Percentiles rank a stretch among this genome's conserved stretches.
Evolutionary conservation across 1,140 invertebrate species (phyloP).

Genomic region (Cotesia chilonis): DNA sequence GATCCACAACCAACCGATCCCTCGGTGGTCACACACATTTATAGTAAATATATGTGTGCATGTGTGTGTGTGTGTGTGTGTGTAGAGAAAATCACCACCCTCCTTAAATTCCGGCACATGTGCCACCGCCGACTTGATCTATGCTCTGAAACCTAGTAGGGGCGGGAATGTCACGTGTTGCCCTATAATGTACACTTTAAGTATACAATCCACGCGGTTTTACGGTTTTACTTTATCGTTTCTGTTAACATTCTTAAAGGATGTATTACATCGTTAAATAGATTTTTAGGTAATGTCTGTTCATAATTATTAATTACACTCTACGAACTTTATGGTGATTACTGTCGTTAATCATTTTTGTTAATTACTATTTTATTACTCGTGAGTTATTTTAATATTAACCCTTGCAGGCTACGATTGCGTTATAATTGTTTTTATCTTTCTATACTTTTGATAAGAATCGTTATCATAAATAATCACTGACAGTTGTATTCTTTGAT

Average conservation of each 20-base stretch:
- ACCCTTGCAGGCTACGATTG: too few relatives aligned
- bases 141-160: slow-evolving; percentile 46
- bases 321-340: too few relatives aligned
- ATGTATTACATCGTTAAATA: slow-evolving; percentile 28
- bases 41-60: not conserved
- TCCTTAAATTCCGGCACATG: slow-evolving; percentile 44
- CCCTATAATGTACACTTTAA: slow-evolving; percentile 43
- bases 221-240: slow-evolving; percentile 52
- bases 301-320: too few relatives aligned
- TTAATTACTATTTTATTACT: too few relatives aligned
- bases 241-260: slow-evolving; percentile 22
- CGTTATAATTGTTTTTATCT: too few relatives aligned
- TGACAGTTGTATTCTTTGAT: too few relatives aligned
- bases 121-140: slow-evolving; percentile 51
- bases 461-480: too few relatives aligned
- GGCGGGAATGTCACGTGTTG: slow-evolving; percentile 49
- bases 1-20: slow-evolving; percentile 23
- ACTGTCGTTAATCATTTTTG: too few relatives aligned
- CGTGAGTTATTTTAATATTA: too few relatives aligned
- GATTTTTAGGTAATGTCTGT: not conserved
- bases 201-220: slow-evolving; percentile 53
- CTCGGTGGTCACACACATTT: slow-evolving; percentile 31
- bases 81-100: not conserved
- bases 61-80: slow-evolving; percentile 17
- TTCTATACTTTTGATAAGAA: too few relatives aligned